Evolutionary conservation across 2,888 invertebrate species (phyloP).

Genomic region (Yponomeuta evonymella): DNA sequence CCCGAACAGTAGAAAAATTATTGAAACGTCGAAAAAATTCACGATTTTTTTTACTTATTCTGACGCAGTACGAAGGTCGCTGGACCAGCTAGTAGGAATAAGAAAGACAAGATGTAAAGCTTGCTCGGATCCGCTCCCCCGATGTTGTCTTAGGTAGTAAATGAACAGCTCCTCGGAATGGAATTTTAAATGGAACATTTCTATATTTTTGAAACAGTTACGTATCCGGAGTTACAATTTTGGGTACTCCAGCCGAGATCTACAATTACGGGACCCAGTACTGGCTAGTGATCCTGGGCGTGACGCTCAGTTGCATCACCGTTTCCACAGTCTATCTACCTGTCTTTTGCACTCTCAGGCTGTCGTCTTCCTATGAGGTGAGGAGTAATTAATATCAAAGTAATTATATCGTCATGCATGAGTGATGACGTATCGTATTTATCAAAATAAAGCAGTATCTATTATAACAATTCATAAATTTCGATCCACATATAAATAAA

Average conservation of each 20-base stretch:
- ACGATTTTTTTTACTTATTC: too few relatives aligned
- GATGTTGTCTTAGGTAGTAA: too few relatives aligned
- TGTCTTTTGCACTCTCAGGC: conserved; percentile 84
- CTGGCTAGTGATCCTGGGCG: conserved; percentile 83
- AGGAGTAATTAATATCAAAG: background rate
- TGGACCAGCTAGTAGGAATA: too few relatives aligned
- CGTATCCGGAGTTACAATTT: conserved; percentile 90
- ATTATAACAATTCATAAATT: too few relatives aligned
- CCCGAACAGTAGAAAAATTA: too few relatives aligned
- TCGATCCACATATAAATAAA: too few relatives aligned
- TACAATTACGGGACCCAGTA: conserved; percentile 92
- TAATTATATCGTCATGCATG: background rate
- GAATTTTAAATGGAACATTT: background rate
- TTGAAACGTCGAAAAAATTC: too few relatives aligned
- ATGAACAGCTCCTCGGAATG: background rate
- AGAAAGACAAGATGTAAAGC: too few relatives aligned
- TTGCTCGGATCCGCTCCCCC: too few relatives aligned
- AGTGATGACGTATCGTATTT: too few relatives aligned
- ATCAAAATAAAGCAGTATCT: too few relatives aligned
- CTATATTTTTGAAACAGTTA: conserved; percentile 73
- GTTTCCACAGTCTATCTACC: conserved; percentile 85
- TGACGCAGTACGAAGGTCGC: too few relatives aligned
- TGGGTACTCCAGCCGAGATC: conserved; percentile 91
- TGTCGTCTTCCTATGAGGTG: conserved; percentile 91
- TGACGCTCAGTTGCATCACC: conserved; percentile 79